Percentiles rank a stretch among this genome's conserved stretches.
phyloP scores from a whole-genome alignment of 1,140 invertebrate genomes.

The Hylaeus volcanicus region DNA sequence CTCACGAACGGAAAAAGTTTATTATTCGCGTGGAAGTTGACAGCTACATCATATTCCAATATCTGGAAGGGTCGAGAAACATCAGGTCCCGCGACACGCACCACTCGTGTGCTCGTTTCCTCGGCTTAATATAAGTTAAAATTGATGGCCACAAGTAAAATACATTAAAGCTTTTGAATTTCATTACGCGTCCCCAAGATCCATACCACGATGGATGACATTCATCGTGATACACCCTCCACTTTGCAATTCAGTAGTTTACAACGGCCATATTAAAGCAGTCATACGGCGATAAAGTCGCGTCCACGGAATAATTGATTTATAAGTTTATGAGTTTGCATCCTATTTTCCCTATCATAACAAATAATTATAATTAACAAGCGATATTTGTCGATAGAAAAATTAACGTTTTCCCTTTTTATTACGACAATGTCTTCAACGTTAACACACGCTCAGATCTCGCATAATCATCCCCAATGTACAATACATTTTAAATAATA shows the following conservation, averaged over 20 bases:
- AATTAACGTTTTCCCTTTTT: too few species aligned
- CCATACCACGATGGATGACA: conserved; percentile 26
- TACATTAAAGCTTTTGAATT: conserved; percentile 56
- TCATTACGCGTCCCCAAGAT: conserved; percentile 17
- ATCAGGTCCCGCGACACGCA: conserved; percentile 23
- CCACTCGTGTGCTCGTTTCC: conserved; percentile 28
- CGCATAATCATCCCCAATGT: too few species aligned
- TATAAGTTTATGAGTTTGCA: too few species aligned
- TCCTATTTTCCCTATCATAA: too few species aligned
- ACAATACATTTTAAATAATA: too few species aligned
- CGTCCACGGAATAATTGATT: background rate
- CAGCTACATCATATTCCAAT: conserved; percentile 67
- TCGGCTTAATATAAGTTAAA: conserved; percentile 39
- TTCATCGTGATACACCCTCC: conserved; percentile 34
- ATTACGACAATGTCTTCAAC: too few species aligned
- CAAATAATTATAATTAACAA: too few species aligned
- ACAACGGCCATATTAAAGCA: background rate
- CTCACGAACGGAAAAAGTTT: conserved; percentile 59
- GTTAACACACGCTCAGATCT: too few species aligned
- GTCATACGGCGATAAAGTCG: background rate
- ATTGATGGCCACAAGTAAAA: conserved; percentile 59
- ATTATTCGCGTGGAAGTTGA: conserved; percentile 65
- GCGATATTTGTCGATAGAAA: too few species aligned
- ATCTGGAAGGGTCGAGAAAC: conserved; percentile 51
- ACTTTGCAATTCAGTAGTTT: conserved; percentile 36